Percentiles rank a stretch among this genome's conserved stretches.
Conservation (phyloP, 2,888 invertebrate genomes). For the Pharmacophagus antenor region DNA sequence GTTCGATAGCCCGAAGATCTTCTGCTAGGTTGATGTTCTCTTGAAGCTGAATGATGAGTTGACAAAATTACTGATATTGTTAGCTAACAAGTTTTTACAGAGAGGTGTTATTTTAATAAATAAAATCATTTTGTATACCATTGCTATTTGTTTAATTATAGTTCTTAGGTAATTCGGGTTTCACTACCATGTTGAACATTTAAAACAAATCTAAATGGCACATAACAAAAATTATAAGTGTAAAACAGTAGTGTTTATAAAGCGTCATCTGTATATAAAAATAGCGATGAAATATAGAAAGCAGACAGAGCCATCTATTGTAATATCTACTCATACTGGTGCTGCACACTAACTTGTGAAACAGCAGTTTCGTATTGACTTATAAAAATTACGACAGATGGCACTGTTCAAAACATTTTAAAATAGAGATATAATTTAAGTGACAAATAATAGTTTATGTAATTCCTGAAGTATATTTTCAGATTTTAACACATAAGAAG, state of each 20-base stretch:
- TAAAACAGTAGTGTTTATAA: slow-evolving; percentile 27
- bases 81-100: not conserved
- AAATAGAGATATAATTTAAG: not conserved
- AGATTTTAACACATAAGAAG: too few species aligned
- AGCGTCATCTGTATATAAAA: slow-evolving; percentile 35
- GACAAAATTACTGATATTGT: not conserved
- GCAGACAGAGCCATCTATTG: slow-evolving; percentile 28
- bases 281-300: not conserved
- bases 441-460: too few species aligned
- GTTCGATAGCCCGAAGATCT: slow-evolving; percentile 77
- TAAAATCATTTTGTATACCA: not conserved
- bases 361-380: slow-evolving; percentile 11
- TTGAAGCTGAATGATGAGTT: not conserved
- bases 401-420: slow-evolving; percentile 39
- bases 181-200: not conserved
- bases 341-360: not conserved
- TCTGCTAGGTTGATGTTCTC: slow-evolving; percentile 18
- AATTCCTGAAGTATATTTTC: too few species aligned
- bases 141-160: not conserved
- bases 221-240: not conserved
- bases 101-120: too few species aligned
- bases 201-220: not conserved
- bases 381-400: slow-evolving; percentile 43
- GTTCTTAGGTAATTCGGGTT: not conserved
- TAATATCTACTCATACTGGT: not conserved